Base-by-base conservation (phyloP, 2,797 vertebrate species). In the Psittacula derbiana region DNA sequence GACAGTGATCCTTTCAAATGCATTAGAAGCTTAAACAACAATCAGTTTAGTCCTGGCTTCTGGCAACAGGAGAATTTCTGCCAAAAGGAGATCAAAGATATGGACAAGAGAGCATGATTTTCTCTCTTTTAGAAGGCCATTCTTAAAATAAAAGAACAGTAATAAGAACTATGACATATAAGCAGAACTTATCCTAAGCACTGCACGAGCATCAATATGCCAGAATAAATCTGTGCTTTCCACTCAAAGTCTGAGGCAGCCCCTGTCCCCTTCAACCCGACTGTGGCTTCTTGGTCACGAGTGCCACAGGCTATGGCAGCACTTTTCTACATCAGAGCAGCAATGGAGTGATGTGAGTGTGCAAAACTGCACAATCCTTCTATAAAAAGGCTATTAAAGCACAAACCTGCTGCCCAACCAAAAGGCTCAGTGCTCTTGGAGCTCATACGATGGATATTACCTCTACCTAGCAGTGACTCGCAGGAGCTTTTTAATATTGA, bases 401-500 rank as follows among this genome's bases (percentile, higher is more conserved):
- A 86, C 10, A 2, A 73, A 49, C 21, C 21, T 16, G 3, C 8
- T 50, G 73, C 53, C 83, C 53, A 74, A 13, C 23, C 12, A 5
- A 61, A 40, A 40, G 74, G 52, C 44, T 79, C 43, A 15, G 16
- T 0, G 8, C 53, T 53, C 36, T 44, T 16, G 28, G 18, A 44
- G 70, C 50, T 80, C 53, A 4, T 1, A 8, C 16, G 12, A 25
- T 8, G 31, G 74, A 17, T 89, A 80, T 86, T 60, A 33, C 27
- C 74, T 62, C 61, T 36, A n/a, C 36, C 69, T 12, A 76, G 69
- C 70, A n/a, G 16, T 15, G 69, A 93, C 57, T n/a, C 44, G 60
- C 61, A 46, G 33, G 14, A 76, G 52, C 43, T 81, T 58, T 85
- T 92, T 57, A 93, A 93, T 93, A 95, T 74, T 87, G 91, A 83